These are phyloP conservation scores for Tubiluchus corallicola DNA, from an alignment of 2,888 invertebrate genomes.

Conservation along the genomic window DNA sequence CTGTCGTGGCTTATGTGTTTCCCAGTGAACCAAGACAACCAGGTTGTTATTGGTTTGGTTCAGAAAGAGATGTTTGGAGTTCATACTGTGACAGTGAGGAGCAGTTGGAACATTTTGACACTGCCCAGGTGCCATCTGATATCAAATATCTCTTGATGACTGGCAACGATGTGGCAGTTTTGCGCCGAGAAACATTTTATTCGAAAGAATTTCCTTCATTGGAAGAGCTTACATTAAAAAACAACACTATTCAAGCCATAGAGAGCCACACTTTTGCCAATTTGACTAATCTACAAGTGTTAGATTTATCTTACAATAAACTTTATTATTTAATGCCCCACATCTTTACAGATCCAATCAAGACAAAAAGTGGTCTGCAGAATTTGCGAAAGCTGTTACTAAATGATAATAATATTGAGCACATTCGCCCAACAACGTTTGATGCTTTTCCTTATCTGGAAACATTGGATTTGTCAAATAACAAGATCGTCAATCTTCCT, in stretches of 20 bases:
- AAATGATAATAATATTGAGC: background rate
- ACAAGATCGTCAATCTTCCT: background rate
- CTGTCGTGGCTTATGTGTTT: no score
- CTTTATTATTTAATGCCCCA: no score
- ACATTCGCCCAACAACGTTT: background rate
- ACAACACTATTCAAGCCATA: background rate
- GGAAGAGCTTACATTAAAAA: background rate
- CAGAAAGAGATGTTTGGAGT: background rate
- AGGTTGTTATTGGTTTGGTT: background rate
- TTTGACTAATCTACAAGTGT: background rate
- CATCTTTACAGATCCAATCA: no score
- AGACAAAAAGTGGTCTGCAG: background rate
- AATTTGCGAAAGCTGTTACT: background rate
- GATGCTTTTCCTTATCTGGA: background rate
- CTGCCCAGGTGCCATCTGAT: background rate
- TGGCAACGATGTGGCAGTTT: background rate
- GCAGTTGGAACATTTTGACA: background rate
- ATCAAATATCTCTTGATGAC: background rate
- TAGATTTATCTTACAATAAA: background rate
- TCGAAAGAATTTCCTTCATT: background rate
- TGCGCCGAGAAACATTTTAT: background rate
- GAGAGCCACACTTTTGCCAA: background rate
- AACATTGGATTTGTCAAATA: background rate
- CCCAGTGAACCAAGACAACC: no score
- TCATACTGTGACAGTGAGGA: background rate